Evolutionary conservation across 1,140 invertebrate species (phyloP).

Genomic region (Euglossa dilemma): DNA sequence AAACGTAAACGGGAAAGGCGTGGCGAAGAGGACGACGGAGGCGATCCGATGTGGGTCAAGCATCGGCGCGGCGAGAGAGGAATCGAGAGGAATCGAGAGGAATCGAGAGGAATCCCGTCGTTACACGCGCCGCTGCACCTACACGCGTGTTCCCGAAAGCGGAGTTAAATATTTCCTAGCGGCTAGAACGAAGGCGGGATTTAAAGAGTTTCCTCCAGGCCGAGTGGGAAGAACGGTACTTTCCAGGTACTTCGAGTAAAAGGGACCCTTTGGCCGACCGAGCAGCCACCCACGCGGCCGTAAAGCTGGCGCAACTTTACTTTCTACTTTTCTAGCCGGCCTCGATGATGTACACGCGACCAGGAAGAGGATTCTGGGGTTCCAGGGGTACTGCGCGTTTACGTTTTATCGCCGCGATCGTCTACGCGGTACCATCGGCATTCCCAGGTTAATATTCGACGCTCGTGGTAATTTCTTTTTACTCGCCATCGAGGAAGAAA

Average conservation of each 20-base stretch:
- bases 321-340: slow-evolving; percentile 65
- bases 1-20: slow-evolving; percentile 13
- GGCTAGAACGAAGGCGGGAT: slow-evolving; percentile 38
- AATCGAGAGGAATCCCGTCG: slow-evolving; percentile 17
- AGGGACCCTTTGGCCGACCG: slow-evolving; percentile 55
- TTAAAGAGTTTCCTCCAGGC: slow-evolving; percentile 49
- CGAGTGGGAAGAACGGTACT: slow-evolving; percentile 66
- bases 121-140: slow-evolving; percentile 37
- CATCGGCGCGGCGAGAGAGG: not conserved
- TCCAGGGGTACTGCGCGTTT: not conserved
- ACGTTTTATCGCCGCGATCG: not conserved
- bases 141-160: slow-evolving; percentile 28
- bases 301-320: slow-evolving; percentile 57
- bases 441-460: slow-evolving; percentile 19
- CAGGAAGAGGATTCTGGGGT: slow-evolving; percentile 20
- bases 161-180: slow-evolving; percentile 29
- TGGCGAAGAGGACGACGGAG: not conserved
- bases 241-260: slow-evolving; percentile 63
- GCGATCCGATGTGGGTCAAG: slow-evolving; percentile 31
- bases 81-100: slow-evolving; percentile 16
- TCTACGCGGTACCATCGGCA: slow-evolving; percentile 2
- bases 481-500: too few species aligned
- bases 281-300: slow-evolving; percentile 57
- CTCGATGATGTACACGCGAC: slow-evolving; percentile 48
- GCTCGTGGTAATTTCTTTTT: too few species aligned